These are phyloP conservation scores for Helicoverpa armigera DNA, from an alignment of 1,140 invertebrate species.

Conservation along the genomic window DNA sequence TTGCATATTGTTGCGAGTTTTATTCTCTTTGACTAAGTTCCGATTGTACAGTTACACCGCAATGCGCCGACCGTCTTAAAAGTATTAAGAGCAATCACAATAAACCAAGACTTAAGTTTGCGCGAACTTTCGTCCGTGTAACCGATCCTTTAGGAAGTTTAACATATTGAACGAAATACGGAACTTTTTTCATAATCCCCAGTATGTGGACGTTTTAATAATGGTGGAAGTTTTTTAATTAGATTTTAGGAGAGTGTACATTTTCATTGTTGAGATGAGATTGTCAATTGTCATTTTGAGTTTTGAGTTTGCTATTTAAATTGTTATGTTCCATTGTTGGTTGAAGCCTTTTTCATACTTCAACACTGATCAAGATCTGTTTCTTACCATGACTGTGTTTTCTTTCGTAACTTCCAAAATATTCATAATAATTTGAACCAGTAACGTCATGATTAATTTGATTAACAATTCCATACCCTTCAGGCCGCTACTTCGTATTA, in stretches of 20 bases:
- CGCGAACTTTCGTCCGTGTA: constrained; percentile 42
- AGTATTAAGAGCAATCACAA: constrained; percentile 67
- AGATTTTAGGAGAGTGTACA: constrained; percentile 14
- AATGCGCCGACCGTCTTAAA: constrained; percentile 63
- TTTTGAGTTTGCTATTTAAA: neutral
- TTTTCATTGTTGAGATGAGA: constrained; percentile 21
- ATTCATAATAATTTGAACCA: no score
- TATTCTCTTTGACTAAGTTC: constrained; percentile 66
- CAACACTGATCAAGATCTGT: no score
- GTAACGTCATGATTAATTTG: no score
- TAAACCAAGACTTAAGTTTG: constrained; percentile 60
- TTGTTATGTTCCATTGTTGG: neutral
- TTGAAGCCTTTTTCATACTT: no score
- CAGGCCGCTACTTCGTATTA: no score
- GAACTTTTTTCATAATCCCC: constrained; percentile 47
- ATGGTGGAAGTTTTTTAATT: constrained; percentile 45
- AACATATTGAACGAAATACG: constrained; percentile 39
- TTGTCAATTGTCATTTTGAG: constrained; percentile 1
- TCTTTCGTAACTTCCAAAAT: no score
- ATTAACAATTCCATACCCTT: no score
- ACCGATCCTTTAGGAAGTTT: constrained; percentile 47
- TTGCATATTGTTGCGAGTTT: constrained; percentile 66
- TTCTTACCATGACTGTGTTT: no score
- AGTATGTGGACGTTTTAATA: constrained; percentile 47
- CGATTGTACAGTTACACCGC: constrained; percentile 60